These are phyloP conservation scores for Enhydra lutris DNA, from an alignment of 2,113 vertebrate species.

Conservation along the genomic window DNA sequence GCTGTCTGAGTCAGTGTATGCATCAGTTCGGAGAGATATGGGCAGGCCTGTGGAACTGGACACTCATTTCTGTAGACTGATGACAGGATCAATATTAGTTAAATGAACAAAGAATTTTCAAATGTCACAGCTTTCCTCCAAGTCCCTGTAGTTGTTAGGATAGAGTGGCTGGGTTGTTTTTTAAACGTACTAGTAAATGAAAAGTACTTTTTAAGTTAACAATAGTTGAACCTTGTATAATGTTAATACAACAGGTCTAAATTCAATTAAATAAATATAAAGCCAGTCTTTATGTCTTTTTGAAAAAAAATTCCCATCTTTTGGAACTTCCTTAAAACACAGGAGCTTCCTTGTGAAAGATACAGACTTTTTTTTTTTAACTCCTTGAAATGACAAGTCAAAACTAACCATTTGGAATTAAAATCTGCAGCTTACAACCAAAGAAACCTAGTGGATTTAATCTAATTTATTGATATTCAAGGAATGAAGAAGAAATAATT, in stretches of 20 bases:
- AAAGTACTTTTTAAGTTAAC: neutral
- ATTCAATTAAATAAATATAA: neutral
- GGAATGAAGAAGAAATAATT: conserved; percentile 76
- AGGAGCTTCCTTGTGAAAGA: neutral
- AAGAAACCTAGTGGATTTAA: conserved; percentile 68
- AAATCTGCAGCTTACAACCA: conserved; percentile 66
- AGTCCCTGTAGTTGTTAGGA: neutral
- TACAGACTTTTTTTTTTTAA: conserved; percentile 52
- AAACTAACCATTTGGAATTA: conserved; percentile 72
- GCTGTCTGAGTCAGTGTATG: neutral
- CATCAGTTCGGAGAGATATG: neutral
- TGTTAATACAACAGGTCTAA: neutral
- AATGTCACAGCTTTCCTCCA: neutral
- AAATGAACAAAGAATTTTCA: neutral
- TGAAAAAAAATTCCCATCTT: conserved; percentile 36
- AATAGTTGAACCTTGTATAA: neutral
- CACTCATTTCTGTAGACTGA: neutral
- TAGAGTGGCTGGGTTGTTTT: neutral
- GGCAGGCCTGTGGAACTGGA: neutral
- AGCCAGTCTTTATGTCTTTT: conserved; percentile 13
- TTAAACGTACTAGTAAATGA: neutral
- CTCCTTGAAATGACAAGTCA: conserved; percentile 38
- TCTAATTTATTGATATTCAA: conserved; percentile 78
- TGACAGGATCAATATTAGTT: neutral
- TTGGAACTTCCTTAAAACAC: conserved; percentile 48